Conservation (phyloP, 2,797 vertebrate species). For the Numenius phaeopus region DNA sequence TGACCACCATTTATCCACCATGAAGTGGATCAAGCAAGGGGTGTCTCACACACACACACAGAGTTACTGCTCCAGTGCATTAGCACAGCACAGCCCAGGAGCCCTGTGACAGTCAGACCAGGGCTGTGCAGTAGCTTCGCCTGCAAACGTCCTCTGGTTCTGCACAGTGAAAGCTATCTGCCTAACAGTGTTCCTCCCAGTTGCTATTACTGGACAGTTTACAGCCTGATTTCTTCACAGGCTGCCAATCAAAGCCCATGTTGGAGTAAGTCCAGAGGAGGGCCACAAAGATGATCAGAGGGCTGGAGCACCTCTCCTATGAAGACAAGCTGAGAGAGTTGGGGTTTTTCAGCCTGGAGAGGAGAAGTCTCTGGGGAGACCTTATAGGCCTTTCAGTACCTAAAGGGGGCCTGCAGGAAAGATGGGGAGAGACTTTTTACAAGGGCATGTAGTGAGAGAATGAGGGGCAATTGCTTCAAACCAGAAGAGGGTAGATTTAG, state of each 20-base stretch:
- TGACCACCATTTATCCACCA: background rate
- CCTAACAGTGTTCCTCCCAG: accelerated
- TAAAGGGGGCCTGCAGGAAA: no score
- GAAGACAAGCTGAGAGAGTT: no score
- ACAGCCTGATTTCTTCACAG: background rate
- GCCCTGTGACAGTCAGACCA: background rate
- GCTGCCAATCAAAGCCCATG: background rate
- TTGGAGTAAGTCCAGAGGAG: no score
- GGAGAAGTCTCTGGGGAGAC: no score
- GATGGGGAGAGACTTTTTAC: no score
- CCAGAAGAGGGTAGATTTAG: background rate
- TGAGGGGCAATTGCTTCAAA: background rate
- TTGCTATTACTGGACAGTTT: background rate
- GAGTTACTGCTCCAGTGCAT: background rate
- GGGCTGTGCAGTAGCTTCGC: background rate
- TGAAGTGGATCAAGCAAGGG: background rate
- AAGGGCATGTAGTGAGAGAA: background rate
- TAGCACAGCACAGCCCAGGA: background rate
- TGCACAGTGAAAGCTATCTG: background rate
- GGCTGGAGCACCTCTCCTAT: no score
- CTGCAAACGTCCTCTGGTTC: background rate
- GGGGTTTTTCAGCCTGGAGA: no score
- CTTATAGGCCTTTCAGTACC: no score
- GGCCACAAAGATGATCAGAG: no score
- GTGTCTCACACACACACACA: background rate